Evolutionary conservation across 2,113 vertebrate species (phyloP).

Genomic region (Pituophis catenifer): DNA sequence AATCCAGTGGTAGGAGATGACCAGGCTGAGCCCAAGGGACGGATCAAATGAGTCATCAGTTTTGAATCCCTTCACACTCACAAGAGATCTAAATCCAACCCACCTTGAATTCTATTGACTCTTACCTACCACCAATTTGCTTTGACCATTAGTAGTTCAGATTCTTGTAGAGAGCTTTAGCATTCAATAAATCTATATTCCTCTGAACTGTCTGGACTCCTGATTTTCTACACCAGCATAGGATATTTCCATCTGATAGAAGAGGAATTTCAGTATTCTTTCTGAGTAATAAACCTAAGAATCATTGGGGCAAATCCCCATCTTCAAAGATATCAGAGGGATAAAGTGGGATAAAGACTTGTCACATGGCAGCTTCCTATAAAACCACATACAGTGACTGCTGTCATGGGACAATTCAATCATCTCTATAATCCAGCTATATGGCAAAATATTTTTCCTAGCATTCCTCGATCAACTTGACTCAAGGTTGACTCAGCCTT

Average conservation of each 20-base stretch:
- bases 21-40: no score
- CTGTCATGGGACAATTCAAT: background rate
- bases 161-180: no score
- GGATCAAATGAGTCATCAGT: no score
- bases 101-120: no score
- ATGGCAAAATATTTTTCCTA: background rate
- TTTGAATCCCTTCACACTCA: no score
- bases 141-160: no score
- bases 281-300: background rate
- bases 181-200: no score
- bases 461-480: background rate
- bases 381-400: background rate
- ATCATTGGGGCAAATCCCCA: background rate
- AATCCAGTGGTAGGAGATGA: background rate
- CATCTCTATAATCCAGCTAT: background rate
- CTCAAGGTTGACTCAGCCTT: no score
- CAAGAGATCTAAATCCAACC: no score
- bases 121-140: no score
- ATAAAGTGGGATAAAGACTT: background rate
- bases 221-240: no score
- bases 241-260: background rate
- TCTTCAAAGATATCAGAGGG: background rate
- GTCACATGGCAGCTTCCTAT: background rate
- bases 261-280: background rate
- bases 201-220: no score